Percentiles rank a stretch among this genome's conserved stretches.
phyloP scores from a whole-genome alignment of 2,888 invertebrate species.

The Eristalis arbustorum region DNA sequence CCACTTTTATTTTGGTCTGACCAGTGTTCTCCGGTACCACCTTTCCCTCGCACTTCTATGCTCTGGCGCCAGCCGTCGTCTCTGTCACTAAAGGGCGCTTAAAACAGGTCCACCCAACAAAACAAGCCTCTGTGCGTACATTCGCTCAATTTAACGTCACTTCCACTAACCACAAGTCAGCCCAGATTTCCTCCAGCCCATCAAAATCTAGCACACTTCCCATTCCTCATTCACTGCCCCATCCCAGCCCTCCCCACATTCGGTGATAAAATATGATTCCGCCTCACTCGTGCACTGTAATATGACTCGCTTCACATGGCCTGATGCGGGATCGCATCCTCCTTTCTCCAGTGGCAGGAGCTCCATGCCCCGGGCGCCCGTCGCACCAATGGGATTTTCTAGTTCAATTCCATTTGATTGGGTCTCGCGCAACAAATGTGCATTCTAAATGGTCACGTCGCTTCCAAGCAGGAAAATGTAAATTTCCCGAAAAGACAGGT shows the following conservation, averaged over 20 bases:
- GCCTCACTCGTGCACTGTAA: constrained; percentile 48
- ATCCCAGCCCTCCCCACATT: neutral
- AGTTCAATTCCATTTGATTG: constrained; percentile 59
- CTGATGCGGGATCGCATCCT: neutral
- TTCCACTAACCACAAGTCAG: too few species aligned
- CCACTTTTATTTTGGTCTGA: too few species aligned
- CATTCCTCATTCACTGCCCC: neutral
- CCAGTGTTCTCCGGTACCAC: too few species aligned
- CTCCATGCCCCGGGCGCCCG: neutral
- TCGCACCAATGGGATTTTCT: constrained; percentile 53
- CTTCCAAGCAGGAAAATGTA: constrained; percentile 60
- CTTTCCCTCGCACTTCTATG: too few species aligned
- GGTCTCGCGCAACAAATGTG: constrained; percentile 29
- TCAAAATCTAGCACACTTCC: too few species aligned
- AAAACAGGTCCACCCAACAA: too few species aligned
- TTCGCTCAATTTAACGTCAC: too few species aligned
- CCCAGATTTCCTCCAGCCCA: too few species aligned
- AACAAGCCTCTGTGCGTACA: too few species aligned
- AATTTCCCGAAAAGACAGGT: constrained; percentile 67
- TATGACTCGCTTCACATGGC: constrained; percentile 46
- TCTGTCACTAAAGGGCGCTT: too few species aligned
- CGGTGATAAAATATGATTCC: constrained; percentile 50
- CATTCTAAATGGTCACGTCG: constrained; percentile 62
- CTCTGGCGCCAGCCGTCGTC: too few species aligned
- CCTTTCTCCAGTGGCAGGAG: constrained; percentile 8